Evolutionary conservation across 2,797 vertebrate species (phyloP), one percentile per base, ranked within the genome.

Genomic region (Malurus splendens): DNA sequence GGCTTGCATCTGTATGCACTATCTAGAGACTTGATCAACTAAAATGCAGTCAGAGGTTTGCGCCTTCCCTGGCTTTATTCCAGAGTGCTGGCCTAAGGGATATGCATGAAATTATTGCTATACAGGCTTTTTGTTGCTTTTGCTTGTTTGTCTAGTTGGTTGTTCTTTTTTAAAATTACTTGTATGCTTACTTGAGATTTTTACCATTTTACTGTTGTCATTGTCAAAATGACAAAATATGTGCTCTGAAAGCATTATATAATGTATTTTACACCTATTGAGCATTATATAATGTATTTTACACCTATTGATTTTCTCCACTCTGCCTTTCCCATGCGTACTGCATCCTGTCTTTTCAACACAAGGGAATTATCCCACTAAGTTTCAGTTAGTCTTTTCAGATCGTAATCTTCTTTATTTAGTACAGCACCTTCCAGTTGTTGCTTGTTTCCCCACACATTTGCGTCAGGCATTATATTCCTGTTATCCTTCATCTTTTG

Each of bases 401-500:
- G 93, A 91, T 90, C 22, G 0, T 95, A 92, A 86, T 93, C 90
- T 95, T 62, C 64, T 84, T 85, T 77, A 86, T 87, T 93, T 89
- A 87, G 89, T 75, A 90, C 81, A 60, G 55, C 55, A 90, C 65
- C 67, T 95, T 91, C 89, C 91, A 95, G 92, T 93, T 93, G 90
- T 94, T 94, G 90, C 89, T 94, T 94, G 92, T 95, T 94, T 89
- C 87, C 56, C 81, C 73, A 76, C 62, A 72, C 65, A 66, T 94
- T 92, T 96, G 66, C 87, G 65, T 93, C 90, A 92, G 67, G 76
- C 80, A 89, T 90, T 94, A 84, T 92, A 52, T 83, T 88, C 81
- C 64, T 80, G 76, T 93, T 93, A 95, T 92, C 90, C 90, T 91
- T 94, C 85, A 95, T 95, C 95, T 95, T 89, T 89, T 2, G 3